phyloP scores from a whole-genome alignment of 2,888 invertebrate genomes.

The Perdita meconis region DNA sequence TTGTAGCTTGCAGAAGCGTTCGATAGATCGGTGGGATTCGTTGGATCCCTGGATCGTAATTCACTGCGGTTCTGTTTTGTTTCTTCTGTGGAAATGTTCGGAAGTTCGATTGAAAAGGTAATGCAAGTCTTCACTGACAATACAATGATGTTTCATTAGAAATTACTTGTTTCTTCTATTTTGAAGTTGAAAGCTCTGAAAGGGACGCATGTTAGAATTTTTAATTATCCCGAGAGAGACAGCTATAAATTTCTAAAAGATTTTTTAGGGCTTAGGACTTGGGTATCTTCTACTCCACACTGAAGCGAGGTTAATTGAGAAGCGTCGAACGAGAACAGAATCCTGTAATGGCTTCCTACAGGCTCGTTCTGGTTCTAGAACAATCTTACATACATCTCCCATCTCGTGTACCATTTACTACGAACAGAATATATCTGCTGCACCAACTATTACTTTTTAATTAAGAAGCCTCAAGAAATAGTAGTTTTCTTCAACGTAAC shows the following conservation, averaged over 20 bases:
- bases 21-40: background rate
- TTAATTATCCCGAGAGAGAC: no score
- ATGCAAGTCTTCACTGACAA: no score
- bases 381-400: slow-evolving; percentile 54
- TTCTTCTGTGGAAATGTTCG: background rate
- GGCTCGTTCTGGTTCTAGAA: slow-evolving; percentile 68
- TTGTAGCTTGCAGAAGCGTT: background rate
- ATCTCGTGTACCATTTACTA: slow-evolving; percentile 22
- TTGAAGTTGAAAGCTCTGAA: no score
- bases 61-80: background rate
- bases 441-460: slow-evolving; percentile 51
- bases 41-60: background rate
- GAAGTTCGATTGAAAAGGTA: no score
- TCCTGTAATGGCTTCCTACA: slow-evolving; percentile 75
- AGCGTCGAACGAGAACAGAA: slow-evolving; percentile 56
- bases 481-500: no score
- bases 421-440: slow-evolving; percentile 46
- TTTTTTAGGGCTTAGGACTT: no score
- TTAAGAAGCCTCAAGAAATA: background rate
- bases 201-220: no score
- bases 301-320: slow-evolving; percentile 40
- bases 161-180: no score
- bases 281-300: no score
- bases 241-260: no score
- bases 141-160: no score